Base-by-base conservation (phyloP, 2,888 invertebrate genomes). In the Dryomyza anilis region DNA sequence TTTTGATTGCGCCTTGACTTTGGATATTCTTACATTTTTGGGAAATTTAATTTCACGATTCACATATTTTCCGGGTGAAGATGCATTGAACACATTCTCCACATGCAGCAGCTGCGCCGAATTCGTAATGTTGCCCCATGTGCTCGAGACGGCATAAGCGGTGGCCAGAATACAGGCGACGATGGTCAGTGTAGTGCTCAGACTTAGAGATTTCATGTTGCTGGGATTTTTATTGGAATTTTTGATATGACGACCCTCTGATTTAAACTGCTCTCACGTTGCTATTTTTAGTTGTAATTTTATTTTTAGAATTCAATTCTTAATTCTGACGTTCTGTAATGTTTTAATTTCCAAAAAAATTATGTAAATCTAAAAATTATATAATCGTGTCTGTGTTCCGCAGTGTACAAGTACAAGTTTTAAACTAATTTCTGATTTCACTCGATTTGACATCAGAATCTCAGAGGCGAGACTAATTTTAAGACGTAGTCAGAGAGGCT, bases 71-170 rank as follows among this genome's bases (percentile, higher is more conserved):
- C 71, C 79, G 3, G 77, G 73, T 60, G 75, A 74, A 16, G 80
- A 80, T 43, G 74, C 71, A 69, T 79, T 78, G 46, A 74, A 71
- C 55, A 80, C 74, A 57, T 77, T 78, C 59, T 80, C 79, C 48
- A 75, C 78, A 68, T 79, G 78, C 64, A 80, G 66, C 61, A 80
- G 66, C 70, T 79, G 78, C 55, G 79, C 78, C 61, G 80, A 79
- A 62, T 78, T 76, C 25, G 78, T 75, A 59, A 80, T 79, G 65
- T 77, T 79, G 43, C 80, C 80, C 80, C 80, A 80, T 67, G 78
- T 78, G 72, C 76, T 79, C 46, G 80, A 78, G 48, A 80, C 74
- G 63, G 79, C 74, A 55, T 70, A 73, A 14, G 72, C 71, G 52
- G 78, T 76, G 43, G 75, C 74, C 60, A 73, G 50, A 60, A 74